A percentile compares a stretch with the other conserved stretches of the same genome.
Conservation (phyloP, 2,888 invertebrate genomes). For the Hypomecis punctinalis region DNA sequence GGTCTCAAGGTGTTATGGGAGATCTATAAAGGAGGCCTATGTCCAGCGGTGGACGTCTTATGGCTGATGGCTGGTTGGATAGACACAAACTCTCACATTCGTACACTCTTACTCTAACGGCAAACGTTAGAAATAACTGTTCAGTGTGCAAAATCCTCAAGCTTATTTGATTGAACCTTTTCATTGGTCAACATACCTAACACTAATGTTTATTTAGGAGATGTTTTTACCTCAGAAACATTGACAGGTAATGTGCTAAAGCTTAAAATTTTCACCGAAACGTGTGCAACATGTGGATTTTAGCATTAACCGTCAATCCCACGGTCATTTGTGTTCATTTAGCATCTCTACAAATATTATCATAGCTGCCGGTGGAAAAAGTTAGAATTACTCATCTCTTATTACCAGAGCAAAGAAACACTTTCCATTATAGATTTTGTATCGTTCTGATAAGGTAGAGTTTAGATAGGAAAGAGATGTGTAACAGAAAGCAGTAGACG, state of each 20-base stretch:
- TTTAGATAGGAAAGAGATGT: neutral
- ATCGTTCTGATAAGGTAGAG: conserved; percentile 1
- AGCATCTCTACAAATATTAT: conserved; percentile 77
- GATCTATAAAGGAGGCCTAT: too few species aligned
- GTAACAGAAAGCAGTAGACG: neutral
- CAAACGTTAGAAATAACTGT: too few species aligned
- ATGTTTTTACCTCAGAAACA: conserved; percentile 8
- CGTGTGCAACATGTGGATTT: conserved; percentile 44
- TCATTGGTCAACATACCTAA: too few species aligned
- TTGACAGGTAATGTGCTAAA: conserved; percentile 38
- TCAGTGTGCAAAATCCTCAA: too few species aligned
- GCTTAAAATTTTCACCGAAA: conserved; percentile 31
- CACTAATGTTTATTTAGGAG: conserved; percentile 9
- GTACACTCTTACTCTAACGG: too few species aligned
- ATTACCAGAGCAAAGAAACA: neutral
- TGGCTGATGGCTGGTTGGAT: too few species aligned
- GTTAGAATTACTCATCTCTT: conserved; percentile 1
- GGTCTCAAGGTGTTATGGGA: too few species aligned
- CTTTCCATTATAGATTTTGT: neutral
- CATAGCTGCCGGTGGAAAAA: conserved; percentile 70
- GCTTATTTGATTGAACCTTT: too few species aligned
- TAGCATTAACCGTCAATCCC: conserved; percentile 65
- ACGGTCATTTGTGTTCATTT: conserved; percentile 82
- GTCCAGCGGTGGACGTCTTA: too few species aligned
- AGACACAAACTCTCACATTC: too few species aligned